Evolutionary conservation across 1,140 invertebrate genomes (phyloP).

Genomic region (Cyclargus thomasi): DNA sequence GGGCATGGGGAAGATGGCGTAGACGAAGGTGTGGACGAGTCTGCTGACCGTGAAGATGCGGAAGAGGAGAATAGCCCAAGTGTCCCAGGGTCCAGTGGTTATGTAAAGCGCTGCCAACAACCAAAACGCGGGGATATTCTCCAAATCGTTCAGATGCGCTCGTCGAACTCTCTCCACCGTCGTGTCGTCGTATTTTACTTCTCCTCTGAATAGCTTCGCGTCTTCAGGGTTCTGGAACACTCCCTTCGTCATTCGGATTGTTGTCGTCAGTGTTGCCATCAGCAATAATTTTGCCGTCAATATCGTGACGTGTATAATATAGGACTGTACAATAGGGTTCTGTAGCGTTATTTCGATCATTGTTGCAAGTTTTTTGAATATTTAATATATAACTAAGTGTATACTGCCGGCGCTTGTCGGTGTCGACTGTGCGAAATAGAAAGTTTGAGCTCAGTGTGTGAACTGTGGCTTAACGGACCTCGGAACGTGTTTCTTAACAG

Average conservation of each 20-base stretch:
- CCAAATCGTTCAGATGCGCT: slow-evolving; percentile 84
- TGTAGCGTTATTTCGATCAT: slow-evolving; percentile 46
- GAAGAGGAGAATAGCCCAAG: slow-evolving; percentile 76
- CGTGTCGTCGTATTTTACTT: slow-evolving; percentile 71
- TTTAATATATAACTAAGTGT: background rate
- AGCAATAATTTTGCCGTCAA: slow-evolving; percentile 74
- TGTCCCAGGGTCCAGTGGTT: slow-evolving; percentile 75
- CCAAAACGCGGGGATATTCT: slow-evolving; percentile 84
- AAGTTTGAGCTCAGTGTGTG: background rate
- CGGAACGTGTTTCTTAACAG: background rate
- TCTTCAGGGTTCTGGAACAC: slow-evolving; percentile 57
- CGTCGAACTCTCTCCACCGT: slow-evolving; percentile 76
- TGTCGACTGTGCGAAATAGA: background rate
- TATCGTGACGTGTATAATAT: slow-evolving; percentile 72
- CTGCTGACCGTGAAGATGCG: slow-evolving; percentile 77
- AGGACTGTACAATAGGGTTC: slow-evolving; percentile 66
- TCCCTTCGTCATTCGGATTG: slow-evolving; percentile 56
- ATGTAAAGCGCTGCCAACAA: slow-evolving; percentile 79
- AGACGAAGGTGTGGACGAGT: slow-evolving; percentile 80
- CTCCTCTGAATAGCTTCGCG: slow-evolving; percentile 42
- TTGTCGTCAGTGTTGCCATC: slow-evolving; percentile 67
- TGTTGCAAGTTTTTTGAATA: slow-evolving; percentile 22
- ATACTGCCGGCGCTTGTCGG: background rate
- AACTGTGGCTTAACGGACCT: background rate
- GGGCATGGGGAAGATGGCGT: slow-evolving; percentile 66